Evolutionary conservation across 2,113 vertebrate genomes (phyloP).

Genomic region (Cnemophilus loriae): DNA sequence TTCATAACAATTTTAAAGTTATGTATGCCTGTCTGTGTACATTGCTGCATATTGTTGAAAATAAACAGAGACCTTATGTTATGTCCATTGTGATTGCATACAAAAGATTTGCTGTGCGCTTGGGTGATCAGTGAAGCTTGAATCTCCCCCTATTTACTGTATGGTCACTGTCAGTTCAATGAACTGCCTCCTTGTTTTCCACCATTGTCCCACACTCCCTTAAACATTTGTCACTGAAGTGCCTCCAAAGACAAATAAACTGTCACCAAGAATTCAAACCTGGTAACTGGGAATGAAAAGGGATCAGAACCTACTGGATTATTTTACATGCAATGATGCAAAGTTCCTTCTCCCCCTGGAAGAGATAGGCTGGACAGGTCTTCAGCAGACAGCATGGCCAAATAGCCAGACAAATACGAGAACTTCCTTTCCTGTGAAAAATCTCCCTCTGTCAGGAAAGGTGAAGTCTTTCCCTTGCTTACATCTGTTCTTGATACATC

Average conservation of each 20-base stretch:
- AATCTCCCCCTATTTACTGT: conserved; percentile 83
- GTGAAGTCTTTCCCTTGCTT: background rate
- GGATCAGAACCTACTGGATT: conserved; percentile 35
- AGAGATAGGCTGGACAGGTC: background rate
- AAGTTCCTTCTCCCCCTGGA: background rate
- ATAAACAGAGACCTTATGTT: conserved; percentile 79
- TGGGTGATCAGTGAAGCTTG: conserved; percentile 78
- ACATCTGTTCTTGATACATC: conserved; percentile 16
- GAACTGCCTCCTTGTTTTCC: conserved; percentile 82
- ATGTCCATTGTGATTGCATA: conserved; percentile 74
- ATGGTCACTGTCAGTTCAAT: conserved; percentile 86
- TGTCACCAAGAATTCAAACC: conserved; percentile 75
- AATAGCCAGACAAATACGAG: background rate
- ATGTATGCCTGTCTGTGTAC: conserved; percentile 2
- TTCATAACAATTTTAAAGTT: conserved; percentile 22
- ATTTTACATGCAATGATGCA: conserved; percentile 52
- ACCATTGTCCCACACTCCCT: conserved; percentile 82
- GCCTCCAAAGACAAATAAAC: conserved; percentile 82
- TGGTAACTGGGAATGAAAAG: conserved; percentile 62
- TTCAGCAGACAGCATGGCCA: background rate
- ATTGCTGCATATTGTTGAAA: conserved; percentile 68
- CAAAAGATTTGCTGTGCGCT: conserved; percentile 77
- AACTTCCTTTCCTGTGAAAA: background rate
- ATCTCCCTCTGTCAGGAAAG: background rate
- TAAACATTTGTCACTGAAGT: conserved; percentile 84